Evolutionary conservation across 2,113 vertebrate species (phyloP).

Genomic region (Mastomys natalensis): DNA sequence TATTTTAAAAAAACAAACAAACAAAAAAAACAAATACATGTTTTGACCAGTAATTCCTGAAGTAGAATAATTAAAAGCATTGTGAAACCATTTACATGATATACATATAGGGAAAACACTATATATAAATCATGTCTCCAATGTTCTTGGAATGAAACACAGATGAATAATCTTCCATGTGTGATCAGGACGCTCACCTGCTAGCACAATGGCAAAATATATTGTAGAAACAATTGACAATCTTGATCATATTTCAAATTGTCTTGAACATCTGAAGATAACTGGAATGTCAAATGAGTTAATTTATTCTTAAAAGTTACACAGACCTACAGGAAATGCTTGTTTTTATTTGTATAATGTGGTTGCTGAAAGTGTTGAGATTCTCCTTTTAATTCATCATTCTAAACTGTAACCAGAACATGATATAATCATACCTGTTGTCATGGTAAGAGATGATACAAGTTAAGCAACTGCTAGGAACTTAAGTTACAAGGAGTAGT

Average conservation of each 20-base stretch:
- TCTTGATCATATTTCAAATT: background rate
- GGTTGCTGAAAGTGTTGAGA: background rate
- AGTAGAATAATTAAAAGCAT: background rate
- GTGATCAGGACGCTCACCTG: background rate
- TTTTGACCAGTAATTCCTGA: background rate
- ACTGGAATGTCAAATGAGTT: background rate
- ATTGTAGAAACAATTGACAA: background rate
- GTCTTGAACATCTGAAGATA: background rate
- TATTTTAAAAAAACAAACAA: background rate
- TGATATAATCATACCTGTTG: background rate
- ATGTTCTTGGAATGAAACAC: background rate
- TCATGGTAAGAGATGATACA: background rate
- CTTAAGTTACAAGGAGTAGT: background rate
- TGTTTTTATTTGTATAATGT: background rate
- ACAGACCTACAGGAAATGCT: background rate
- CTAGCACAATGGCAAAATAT: background rate
- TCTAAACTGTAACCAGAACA: background rate
- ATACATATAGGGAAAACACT: background rate
- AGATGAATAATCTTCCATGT: too few relatives aligned
- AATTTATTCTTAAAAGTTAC: background rate
- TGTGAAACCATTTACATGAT: background rate
- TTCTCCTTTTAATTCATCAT: background rate
- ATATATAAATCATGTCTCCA: background rate
- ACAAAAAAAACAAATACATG: background rate
- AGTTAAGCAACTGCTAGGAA: background rate